Conservation (phyloP, 2,797 vertebrate species). For the Anas capensis region DNA sequence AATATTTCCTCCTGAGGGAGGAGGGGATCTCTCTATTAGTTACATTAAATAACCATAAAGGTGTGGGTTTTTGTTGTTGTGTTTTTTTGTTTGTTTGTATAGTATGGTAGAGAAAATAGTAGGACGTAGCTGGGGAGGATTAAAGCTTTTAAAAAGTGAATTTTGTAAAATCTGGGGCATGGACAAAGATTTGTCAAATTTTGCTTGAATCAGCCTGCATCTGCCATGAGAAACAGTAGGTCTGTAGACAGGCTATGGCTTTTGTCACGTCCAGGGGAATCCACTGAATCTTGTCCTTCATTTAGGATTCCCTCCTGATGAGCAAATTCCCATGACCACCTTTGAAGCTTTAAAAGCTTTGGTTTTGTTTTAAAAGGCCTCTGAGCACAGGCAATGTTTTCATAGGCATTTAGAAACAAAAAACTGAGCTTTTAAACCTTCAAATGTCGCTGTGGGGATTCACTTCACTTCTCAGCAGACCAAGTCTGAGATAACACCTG, state of each 20-base stretch:
- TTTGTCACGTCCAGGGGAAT: conserved; percentile 54
- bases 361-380: conserved; percentile 74
- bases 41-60: background rate
- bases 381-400: conserved; percentile 70
- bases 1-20: background rate
- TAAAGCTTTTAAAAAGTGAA: background rate
- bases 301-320: conserved; percentile 71
- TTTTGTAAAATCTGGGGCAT: background rate
- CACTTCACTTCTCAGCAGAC: conserved; percentile 66
- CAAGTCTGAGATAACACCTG: conserved; percentile 69
- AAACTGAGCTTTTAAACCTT: conserved; percentile 72
- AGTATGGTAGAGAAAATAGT: background rate
- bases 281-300: conserved; percentile 68
- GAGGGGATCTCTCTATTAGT: background rate
- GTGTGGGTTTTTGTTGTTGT: rapidly evolving
- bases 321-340: conserved; percentile 72
- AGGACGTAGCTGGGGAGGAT: background rate
- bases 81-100: background rate
- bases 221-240: background rate
- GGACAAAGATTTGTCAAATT: background rate
- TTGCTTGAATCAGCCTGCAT: background rate
- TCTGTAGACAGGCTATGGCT: conserved; percentile 12
- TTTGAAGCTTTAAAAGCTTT: conserved; percentile 76
- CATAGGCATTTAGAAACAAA: conserved; percentile 74
- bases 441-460: conserved; percentile 54